Percentiles rank a stretch among this genome's conserved stretches.
These are phyloP conservation scores for Lithophane socia DNA, from an alignment of 2,888 invertebrate genomes.

Conservation along the genomic window DNA sequence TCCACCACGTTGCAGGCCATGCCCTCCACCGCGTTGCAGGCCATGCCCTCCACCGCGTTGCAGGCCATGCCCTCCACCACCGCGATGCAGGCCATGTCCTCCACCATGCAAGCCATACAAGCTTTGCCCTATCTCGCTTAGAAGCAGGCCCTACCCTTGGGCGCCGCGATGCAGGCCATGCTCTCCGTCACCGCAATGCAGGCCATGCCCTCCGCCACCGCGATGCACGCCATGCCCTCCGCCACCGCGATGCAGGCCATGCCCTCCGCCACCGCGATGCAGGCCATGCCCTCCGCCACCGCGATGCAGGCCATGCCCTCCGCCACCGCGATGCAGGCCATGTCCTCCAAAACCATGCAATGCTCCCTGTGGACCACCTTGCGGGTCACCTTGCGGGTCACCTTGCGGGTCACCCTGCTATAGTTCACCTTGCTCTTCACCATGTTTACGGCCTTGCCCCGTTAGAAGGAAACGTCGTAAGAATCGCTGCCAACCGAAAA, in stretches of 20 bases:
- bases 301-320: constrained; percentile 61
- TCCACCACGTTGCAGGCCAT: constrained; percentile 27
- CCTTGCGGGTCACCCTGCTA: constrained; percentile 27
- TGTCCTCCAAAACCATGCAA: constrained; percentile 48
- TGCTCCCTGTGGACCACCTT: constrained; percentile 40
- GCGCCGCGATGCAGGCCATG: not conserved
- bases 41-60: constrained; percentile 35
- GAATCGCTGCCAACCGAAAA: constrained; percentile 78
- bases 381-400: constrained; percentile 13
- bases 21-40: constrained; percentile 18
- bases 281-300: constrained; percentile 41
- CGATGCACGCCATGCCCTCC: constrained; percentile 18
- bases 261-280: not conserved
- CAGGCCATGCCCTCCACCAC: not conserved
- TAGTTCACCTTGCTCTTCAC: constrained; percentile 55
- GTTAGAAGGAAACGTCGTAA: constrained; percentile 76
- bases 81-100: not conserved
- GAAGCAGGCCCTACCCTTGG: not conserved
- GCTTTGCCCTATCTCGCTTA: not conserved
- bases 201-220: not conserved
- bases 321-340: constrained; percentile 30
- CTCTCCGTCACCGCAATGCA: not conserved
- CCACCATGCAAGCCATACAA: too few relatives aligned
- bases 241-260: constrained; percentile 12
- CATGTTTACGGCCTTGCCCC: constrained; percentile 81